Conservation (phyloP, 1,140 invertebrate genomes). For the Campoletis sonorensis region DNA sequence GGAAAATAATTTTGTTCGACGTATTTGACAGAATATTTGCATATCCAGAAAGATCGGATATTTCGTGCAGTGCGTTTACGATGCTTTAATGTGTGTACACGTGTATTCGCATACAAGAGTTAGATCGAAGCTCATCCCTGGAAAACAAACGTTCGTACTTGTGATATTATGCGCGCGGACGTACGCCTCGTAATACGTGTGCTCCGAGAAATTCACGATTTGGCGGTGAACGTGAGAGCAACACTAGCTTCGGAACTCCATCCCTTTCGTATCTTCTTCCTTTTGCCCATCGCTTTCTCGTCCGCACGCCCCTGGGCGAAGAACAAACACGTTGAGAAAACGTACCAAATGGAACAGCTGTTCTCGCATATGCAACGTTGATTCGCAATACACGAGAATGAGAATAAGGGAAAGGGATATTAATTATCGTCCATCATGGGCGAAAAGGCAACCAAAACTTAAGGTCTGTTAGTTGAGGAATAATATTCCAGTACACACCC, state of each 20-base stretch:
- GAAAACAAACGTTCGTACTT: neutral
- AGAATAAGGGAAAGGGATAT: neutral
- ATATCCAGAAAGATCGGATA: too few relatives aligned
- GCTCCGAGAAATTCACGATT: conserved; percentile 1
- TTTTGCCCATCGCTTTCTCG: neutral
- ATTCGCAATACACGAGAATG: neutral
- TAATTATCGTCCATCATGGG: neutral
- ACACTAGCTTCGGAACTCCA: neutral
- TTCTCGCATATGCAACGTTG: neutral
- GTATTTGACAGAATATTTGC: too few relatives aligned
- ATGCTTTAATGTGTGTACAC: neutral
- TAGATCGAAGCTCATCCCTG: neutral
- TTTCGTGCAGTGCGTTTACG: neutral
- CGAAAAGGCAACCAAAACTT: neutral
- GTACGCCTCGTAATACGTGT: conserved; percentile 4
- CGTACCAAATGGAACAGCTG: neutral
- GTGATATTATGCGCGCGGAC: neutral
- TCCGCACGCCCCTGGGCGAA: neutral
- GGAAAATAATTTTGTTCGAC: too few relatives aligned
- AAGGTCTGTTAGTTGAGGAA: neutral
- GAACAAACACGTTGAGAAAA: conserved; percentile 20
- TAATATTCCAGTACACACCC: neutral
- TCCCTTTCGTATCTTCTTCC: neutral
- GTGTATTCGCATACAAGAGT: neutral
- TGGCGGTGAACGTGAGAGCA: neutral